phyloP scores from a whole-genome alignment of 2,888 invertebrate species.

The Electrophaes corylata region DNA sequence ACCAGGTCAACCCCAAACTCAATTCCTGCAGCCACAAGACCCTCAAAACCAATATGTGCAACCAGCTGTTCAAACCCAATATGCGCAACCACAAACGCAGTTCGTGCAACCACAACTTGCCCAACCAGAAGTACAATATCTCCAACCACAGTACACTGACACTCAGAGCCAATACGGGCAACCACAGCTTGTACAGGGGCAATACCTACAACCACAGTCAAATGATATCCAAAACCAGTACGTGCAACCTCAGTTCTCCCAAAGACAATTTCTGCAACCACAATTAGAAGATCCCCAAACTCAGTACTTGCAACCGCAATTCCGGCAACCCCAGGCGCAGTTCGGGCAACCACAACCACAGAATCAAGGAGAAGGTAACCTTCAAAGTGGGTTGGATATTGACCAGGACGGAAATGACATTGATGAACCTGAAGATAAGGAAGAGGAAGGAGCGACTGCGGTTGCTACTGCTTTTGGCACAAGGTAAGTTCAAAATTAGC shows the following conservation, averaged over 20 bases:
- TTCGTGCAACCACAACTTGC: slow-evolving; percentile 16
- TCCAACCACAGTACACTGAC: slow-evolving; percentile 21
- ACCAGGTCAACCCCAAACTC: slow-evolving; percentile 26
- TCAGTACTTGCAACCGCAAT: slow-evolving; percentile 29
- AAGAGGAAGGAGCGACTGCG: slow-evolving; percentile 60
- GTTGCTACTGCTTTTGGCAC: slow-evolving; percentile 76
- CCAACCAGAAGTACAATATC: slow-evolving; percentile 31
- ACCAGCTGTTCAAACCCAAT: slow-evolving; percentile 5
- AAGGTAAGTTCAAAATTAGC: slow-evolving; percentile 58
- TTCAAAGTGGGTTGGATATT: slow-evolving; percentile 70
- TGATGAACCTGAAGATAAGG: slow-evolving; percentile 56
- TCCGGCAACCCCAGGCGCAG: slow-evolving; percentile 21
- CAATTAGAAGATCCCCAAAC: slow-evolving; percentile 32
- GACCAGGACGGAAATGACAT: slow-evolving; percentile 72
- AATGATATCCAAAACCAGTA: slow-evolving; percentile 27
- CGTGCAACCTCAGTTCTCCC: slow-evolving; percentile 23
- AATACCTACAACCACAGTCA: slow-evolving; percentile 22
- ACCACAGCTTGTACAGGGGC: slow-evolving; percentile 7
- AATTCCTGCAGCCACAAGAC: slow-evolving; percentile 22
- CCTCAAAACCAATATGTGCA: slow-evolving; percentile 19
- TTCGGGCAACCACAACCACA: slow-evolving; percentile 40
- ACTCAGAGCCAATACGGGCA: slow-evolving; percentile 20
- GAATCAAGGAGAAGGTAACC: slow-evolving; percentile 51
- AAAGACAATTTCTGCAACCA: slow-evolving; percentile 17
- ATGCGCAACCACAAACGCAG: not conserved